Conservation (phyloP, 2,113 vertebrate genomes). For the Aphelocoma coerulescens region DNA sequence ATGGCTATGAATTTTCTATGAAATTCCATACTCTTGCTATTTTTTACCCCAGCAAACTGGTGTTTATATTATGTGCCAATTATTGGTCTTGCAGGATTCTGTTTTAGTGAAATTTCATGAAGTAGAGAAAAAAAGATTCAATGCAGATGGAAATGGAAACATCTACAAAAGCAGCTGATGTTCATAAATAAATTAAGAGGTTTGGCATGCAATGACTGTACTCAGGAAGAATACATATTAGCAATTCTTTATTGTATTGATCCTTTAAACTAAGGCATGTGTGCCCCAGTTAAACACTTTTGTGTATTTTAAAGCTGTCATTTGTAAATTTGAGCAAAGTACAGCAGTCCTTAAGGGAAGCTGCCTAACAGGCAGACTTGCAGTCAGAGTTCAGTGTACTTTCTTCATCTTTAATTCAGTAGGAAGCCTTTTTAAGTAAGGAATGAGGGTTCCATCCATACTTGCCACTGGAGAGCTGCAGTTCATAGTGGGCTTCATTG, state of each 20-base stretch:
- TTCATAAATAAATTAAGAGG: conserved; percentile 35
- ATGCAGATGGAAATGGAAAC: background rate
- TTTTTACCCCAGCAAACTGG: background rate
- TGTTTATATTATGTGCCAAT: background rate
- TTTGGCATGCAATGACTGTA: background rate
- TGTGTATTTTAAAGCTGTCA: conserved; percentile 24
- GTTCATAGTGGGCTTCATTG: background rate
- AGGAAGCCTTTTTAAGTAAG: background rate
- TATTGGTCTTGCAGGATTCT: background rate
- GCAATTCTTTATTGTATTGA: conserved; percentile 8
- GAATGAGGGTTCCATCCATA: background rate
- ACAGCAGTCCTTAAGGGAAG: conserved; percentile 3
- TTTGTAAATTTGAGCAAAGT: conserved; percentile 31
- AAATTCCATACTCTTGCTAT: background rate
- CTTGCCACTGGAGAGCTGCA: background rate
- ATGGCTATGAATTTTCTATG: background rate
- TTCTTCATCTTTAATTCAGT: conserved; percentile 29
- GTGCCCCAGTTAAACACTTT: conserved; percentile 16
- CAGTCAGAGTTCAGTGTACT: background rate
- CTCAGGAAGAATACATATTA: conserved; percentile 14
- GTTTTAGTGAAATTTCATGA: background rate
- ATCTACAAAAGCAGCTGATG: background rate
- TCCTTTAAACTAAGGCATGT: conserved; percentile 8
- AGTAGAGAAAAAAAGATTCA: background rate
- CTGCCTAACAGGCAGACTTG: background rate